These are phyloP conservation scores for Clamator glandarius DNA, from an alignment of 2,797 vertebrate genomes.

Conservation along the genomic window DNA sequence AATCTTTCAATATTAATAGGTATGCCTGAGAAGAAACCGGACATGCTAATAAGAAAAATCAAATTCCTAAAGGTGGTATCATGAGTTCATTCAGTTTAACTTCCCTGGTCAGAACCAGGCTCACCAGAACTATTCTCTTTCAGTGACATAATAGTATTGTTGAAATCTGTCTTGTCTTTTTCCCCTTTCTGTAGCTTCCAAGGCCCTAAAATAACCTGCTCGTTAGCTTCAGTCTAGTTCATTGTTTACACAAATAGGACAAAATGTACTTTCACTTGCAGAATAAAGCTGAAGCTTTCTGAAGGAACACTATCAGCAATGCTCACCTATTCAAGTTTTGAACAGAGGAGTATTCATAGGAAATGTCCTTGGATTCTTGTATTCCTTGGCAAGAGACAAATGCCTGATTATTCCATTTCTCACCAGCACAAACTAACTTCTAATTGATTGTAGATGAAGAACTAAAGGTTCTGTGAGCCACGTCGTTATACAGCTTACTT, in stretches of 20 bases:
- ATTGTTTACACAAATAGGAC: slow-evolving; percentile 75
- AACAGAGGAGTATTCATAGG: slow-evolving; percentile 61
- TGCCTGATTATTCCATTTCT: slow-evolving; percentile 53
- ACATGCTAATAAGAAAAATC: slow-evolving; percentile 37
- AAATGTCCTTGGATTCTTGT: slow-evolving; percentile 52
- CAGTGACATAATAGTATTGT: slow-evolving; percentile 40
- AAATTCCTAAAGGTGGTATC: slow-evolving; percentile 38
- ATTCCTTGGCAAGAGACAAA: slow-evolving; percentile 67
- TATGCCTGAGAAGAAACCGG: slow-evolving; percentile 28
- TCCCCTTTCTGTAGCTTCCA: slow-evolving; percentile 50
- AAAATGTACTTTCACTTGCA: slow-evolving; percentile 69
- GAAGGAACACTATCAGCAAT: slow-evolving; percentile 60
- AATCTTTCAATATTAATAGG: slow-evolving; percentile 13
- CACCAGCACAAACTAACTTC: slow-evolving; percentile 14
- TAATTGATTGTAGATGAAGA: slow-evolving; percentile 24
- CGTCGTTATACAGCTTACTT: not conserved
- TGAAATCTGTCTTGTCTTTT: slow-evolving; percentile 53
- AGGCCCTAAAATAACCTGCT: slow-evolving; percentile 74
- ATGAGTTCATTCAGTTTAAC: slow-evolving; percentile 3
- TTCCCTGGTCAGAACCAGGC: slow-evolving; percentile 34
- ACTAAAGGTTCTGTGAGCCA: not conserved
- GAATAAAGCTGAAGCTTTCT: slow-evolving; percentile 57
- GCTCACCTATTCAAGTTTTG: slow-evolving; percentile 72
- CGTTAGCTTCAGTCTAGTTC: slow-evolving; percentile 70
- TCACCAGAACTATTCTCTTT: slow-evolving; percentile 59